These are phyloP conservation scores for Lerema accius DNA, from an alignment of 1,140 invertebrate genomes.

Conservation along the genomic window DNA sequence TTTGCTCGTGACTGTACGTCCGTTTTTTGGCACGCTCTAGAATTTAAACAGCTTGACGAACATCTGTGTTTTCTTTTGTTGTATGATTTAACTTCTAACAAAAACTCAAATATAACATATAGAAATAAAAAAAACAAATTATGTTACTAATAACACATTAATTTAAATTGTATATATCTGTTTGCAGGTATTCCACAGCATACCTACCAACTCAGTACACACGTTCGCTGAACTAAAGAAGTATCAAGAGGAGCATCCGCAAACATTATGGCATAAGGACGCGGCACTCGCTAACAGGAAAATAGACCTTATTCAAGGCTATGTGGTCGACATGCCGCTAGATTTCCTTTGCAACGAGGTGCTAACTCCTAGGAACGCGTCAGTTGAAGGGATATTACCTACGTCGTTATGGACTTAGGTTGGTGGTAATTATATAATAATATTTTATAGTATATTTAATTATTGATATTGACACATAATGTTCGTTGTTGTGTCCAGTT, in stretches of 20 bases:
- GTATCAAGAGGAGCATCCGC: slow-evolving; percentile 85
- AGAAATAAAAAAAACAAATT: too few species aligned
- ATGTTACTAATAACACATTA: too few species aligned
- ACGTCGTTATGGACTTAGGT: slow-evolving; percentile 90
- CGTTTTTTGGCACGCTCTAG: too few species aligned
- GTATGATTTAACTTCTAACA: too few species aligned
- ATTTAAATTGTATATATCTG: background rate
- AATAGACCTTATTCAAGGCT: slow-evolving; percentile 90
- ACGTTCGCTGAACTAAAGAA: slow-evolving; percentile 89
- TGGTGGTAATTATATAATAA: background rate
- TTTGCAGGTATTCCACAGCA: slow-evolving; percentile 87
- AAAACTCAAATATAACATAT: too few species aligned
- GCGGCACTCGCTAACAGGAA: slow-evolving; percentile 87
- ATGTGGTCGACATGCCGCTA: slow-evolving; percentile 93
- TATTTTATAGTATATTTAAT: too few species aligned
- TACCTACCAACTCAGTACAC: slow-evolving; percentile 91
- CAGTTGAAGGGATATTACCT: slow-evolving; percentile 93
- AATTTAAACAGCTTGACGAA: too few species aligned
- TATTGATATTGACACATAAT: background rate
- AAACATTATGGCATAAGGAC: slow-evolving; percentile 87
- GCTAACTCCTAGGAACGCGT: slow-evolving; percentile 89
- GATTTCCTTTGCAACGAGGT: slow-evolving; percentile 93
- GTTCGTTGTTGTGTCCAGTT: too few species aligned
- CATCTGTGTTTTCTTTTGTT: too few species aligned
- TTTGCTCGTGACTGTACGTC: too few species aligned